Conservation (phyloP, 2,113 vertebrate species). For the Vidua chalybeata region DNA sequence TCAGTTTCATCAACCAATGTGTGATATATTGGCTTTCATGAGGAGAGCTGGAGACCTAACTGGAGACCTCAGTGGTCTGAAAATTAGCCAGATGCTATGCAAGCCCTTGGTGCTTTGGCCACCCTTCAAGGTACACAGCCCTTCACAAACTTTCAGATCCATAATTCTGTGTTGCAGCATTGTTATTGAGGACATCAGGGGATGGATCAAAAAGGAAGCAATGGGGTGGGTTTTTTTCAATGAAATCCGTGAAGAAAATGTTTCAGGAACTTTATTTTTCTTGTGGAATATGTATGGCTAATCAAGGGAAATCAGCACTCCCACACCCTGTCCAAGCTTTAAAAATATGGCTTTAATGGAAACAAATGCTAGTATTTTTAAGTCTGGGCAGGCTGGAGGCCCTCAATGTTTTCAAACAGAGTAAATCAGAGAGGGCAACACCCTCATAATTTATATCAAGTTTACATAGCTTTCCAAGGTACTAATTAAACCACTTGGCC, state of each 20-base stretch:
- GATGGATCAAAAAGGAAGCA: neutral
- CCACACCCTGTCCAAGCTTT: slow-evolving; percentile 37
- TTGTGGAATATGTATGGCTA: slow-evolving; percentile 28
- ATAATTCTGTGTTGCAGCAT: neutral
- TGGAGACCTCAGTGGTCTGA: neutral
- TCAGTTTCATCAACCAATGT: neutral
- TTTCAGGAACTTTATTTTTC: slow-evolving; percentile 34
- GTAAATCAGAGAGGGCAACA: slow-evolving; percentile 44
- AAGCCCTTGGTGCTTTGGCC: neutral
- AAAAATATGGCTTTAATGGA: slow-evolving; percentile 50
- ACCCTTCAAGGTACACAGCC: neutral
- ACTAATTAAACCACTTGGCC: slow-evolving; percentile 15
- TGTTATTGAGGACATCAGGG: neutral
- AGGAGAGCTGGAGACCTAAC: neutral
- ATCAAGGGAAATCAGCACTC: slow-evolving; percentile 52
- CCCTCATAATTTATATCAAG: slow-evolving; percentile 15
- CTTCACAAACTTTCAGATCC: neutral
- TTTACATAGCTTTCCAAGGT: slow-evolving; percentile 2
- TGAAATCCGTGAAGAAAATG: neutral
- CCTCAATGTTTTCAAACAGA: slow-evolving; percentile 45
- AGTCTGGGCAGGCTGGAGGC: neutral
- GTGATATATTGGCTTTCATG: neutral
- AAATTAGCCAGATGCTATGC: neutral
- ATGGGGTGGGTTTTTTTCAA: neutral
- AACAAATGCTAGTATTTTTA: slow-evolving; percentile 30